Evolutionary conservation across 2,113 vertebrate genomes (phyloP).

Genomic region (Hepsetus odoe): DNA sequence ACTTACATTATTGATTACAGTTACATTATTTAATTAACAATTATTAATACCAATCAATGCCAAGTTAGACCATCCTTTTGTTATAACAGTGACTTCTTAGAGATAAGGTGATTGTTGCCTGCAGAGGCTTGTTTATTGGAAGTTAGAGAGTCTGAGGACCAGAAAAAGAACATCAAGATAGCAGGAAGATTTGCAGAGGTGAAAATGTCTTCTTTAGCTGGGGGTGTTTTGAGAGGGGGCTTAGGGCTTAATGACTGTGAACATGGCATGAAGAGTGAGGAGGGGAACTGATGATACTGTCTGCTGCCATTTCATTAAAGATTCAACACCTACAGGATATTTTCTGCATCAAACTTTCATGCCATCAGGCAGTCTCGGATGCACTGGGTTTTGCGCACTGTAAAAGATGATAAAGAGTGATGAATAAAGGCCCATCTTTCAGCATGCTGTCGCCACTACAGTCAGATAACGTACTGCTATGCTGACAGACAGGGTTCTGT

Average conservation of each 20-base stretch:
- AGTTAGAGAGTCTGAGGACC: background rate
- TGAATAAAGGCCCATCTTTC: constrained; percentile 44
- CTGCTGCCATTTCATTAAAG: constrained; percentile 66
- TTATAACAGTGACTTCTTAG: background rate
- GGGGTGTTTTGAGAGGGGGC: background rate
- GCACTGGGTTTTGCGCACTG: constrained; percentile 37
- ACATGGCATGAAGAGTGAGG: constrained; percentile 20
- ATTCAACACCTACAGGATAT: constrained; percentile 70
- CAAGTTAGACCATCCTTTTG: background rate
- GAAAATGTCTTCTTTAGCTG: constrained; percentile 11
- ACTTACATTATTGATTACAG: no score
- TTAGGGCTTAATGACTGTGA: constrained; percentile 41
- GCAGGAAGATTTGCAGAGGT: constrained; percentile 10
- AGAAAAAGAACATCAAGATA: background rate
- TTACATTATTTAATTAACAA: no score
- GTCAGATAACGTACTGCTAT: constrained; percentile 20
- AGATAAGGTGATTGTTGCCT: background rate
- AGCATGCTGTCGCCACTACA: constrained; percentile 37
- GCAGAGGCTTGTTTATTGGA: background rate
- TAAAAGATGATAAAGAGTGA: constrained; percentile 56
- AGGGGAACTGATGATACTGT: constrained; percentile 55
- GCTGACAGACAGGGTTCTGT: constrained; percentile 45
- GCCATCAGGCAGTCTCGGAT: constrained; percentile 60
- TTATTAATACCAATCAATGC: no score
- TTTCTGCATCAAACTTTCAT: constrained; percentile 74